Evolutionary conservation across 2,113 vertebrate genomes (phyloP).

Genomic region (Manacus vitellinus): DNA sequence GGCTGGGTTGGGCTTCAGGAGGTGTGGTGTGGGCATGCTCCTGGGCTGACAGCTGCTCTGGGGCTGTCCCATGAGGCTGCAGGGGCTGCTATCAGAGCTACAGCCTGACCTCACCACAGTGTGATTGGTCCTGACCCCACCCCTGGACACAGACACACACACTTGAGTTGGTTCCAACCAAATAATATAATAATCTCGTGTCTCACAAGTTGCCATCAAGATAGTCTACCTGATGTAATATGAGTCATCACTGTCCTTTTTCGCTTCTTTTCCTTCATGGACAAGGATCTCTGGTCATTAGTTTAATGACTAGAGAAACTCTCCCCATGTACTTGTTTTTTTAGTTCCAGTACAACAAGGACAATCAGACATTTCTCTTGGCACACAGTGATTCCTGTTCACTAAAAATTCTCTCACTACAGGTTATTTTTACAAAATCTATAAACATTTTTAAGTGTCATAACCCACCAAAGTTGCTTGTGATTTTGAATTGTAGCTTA

Average conservation of each 20-base stretch:
- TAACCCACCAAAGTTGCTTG: neutral
- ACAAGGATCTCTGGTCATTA: neutral
- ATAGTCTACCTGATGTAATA: neutral
- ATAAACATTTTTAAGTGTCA: neutral
- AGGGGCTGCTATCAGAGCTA: neutral
- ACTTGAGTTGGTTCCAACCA: neutral
- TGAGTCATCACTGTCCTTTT: neutral
- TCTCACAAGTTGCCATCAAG: neutral
- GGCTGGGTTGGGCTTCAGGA: neutral
- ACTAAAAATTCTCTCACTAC: neutral
- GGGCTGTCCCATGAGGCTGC: neutral
- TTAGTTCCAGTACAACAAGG: neutral
- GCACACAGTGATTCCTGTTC: neutral
- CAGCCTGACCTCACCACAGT: neutral
- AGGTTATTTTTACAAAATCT: neutral
- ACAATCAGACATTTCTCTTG: neutral
- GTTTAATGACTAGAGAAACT: neutral
- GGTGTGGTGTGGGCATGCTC: neutral
- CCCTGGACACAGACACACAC: neutral
- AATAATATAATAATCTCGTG: neutral
- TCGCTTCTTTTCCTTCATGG: neutral
- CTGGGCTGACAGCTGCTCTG: neutral
- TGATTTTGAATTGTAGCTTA: neutral
- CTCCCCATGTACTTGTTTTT: neutral
- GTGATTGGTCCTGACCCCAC: neutral